Conservation (phyloP, 2,797 vertebrate species). For the Ciconia nigra region DNA sequence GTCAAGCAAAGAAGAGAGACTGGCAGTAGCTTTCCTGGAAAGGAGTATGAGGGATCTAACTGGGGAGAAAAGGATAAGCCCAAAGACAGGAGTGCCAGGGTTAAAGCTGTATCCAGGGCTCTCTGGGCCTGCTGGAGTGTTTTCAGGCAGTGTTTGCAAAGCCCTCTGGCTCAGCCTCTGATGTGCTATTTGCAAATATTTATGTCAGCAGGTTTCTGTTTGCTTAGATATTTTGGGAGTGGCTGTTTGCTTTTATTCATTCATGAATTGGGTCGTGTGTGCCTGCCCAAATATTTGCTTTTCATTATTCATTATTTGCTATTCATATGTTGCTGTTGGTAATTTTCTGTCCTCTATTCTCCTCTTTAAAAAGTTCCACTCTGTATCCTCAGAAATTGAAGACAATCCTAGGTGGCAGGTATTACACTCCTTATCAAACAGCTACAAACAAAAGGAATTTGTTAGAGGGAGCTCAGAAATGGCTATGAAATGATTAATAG, state of each 20-base stretch:
- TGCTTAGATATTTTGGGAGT: constrained; percentile 3
- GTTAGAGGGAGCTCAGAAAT: neutral
- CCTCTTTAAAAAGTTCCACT: neutral
- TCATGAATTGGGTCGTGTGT: neutral
- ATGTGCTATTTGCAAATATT: neutral
- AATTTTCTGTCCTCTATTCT: neutral
- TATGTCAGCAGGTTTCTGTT: neutral
- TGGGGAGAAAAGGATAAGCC: neutral
- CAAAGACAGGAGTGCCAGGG: neutral
- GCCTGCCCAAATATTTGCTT: constrained; percentile 5
- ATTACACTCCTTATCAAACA: neutral
- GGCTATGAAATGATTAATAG: neutral
- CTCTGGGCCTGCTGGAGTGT: neutral
- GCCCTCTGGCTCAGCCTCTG: neutral
- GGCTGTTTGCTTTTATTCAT: neutral
- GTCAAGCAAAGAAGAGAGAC: neutral
- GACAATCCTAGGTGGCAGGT: neutral
- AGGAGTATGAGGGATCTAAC: neutral
- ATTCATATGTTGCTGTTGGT: neutral
- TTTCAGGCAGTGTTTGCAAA: neutral
- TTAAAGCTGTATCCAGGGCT: neutral
- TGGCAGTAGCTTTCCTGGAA: neutral
- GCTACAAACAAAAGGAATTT: neutral
- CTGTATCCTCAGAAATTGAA: neutral
- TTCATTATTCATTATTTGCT: constrained; percentile 7